phyloP scores from a whole-genome alignment of 2,113 vertebrate species.

The Ceyx margarethae region DNA sequence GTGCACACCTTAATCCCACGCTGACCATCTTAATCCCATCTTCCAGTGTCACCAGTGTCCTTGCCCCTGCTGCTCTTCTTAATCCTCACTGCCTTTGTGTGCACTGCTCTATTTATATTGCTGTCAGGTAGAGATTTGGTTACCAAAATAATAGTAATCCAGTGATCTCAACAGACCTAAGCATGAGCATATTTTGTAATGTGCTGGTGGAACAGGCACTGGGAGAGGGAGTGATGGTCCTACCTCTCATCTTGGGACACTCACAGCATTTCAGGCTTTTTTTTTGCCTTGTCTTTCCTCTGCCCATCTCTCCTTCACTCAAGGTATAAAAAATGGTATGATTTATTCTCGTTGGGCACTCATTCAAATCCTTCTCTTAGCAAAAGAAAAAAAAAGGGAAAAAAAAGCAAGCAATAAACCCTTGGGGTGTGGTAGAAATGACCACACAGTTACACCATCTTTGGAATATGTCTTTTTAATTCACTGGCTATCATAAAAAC shows the following conservation, averaged over 20 bases:
- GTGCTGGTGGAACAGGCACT: background rate
- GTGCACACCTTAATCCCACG: rapidly evolving
- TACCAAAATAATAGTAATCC: background rate
- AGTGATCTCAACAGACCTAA: background rate
- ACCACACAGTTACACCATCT: background rate
- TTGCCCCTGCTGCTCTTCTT: background rate
- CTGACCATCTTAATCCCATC: background rate
- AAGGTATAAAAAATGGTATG: background rate
- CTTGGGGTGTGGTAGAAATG: background rate
- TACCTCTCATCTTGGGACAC: background rate
- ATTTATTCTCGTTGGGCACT: background rate
- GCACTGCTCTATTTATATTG: background rate
- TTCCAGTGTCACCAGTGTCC: background rate
- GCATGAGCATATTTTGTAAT: rapidly evolving
- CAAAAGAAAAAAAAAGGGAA: rapidly evolving
- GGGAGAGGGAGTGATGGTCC: background rate
- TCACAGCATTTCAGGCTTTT: background rate
- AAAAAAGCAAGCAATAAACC: too few relatives aligned
- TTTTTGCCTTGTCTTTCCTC: background rate
- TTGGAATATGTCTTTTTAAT: background rate
- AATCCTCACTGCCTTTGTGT: background rate
- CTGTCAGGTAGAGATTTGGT: background rate
- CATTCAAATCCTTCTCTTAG: background rate
- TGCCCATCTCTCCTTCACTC: background rate
- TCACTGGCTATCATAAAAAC: background rate